These are phyloP conservation scores for Cetonia aurata DNA, from an alignment of 2,888 invertebrate species.

Conservation along the genomic window DNA sequence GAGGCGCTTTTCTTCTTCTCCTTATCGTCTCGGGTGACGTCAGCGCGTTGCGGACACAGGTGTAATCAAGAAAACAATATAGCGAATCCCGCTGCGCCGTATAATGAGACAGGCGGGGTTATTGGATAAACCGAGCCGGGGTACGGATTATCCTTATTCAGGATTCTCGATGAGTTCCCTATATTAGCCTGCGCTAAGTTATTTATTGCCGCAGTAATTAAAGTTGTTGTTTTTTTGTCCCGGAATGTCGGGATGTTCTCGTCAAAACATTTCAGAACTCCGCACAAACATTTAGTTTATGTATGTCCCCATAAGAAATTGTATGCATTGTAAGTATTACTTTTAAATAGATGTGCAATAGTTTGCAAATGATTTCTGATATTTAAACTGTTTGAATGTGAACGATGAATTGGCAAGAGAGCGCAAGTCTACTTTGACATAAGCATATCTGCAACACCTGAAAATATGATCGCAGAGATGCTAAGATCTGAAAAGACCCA, in stretches of 20 bases:
- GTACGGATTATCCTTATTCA: constrained; percentile 61
- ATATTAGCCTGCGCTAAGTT: constrained; percentile 53
- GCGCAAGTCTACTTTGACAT: no score
- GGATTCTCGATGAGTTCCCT: constrained; percentile 56
- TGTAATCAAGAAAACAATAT: constrained; percentile 69
- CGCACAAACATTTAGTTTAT: no score
- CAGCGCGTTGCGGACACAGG: constrained; percentile 54
- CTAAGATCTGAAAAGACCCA: no score
- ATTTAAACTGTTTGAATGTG: no score
- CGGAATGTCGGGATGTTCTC: background rate
- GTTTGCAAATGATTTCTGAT: no score
- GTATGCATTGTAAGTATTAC: no score
- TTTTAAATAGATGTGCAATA: no score
- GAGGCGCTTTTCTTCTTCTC: constrained; percentile 21
- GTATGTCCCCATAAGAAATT: no score
- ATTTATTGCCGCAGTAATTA: constrained; percentile 56
- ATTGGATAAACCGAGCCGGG: constrained; percentile 56
- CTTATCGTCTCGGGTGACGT: constrained; percentile 40
- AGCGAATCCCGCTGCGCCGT: constrained; percentile 64
- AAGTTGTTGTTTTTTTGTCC: constrained; percentile 47
- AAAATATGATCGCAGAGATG: no score
- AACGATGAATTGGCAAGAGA: no score
- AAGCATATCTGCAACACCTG: no score
- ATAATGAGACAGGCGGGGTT: constrained; percentile 63
- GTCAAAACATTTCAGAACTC: background rate